phyloP scores from a whole-genome alignment of 1,140 invertebrate genomes.

The Halesus radiatus region DNA sequence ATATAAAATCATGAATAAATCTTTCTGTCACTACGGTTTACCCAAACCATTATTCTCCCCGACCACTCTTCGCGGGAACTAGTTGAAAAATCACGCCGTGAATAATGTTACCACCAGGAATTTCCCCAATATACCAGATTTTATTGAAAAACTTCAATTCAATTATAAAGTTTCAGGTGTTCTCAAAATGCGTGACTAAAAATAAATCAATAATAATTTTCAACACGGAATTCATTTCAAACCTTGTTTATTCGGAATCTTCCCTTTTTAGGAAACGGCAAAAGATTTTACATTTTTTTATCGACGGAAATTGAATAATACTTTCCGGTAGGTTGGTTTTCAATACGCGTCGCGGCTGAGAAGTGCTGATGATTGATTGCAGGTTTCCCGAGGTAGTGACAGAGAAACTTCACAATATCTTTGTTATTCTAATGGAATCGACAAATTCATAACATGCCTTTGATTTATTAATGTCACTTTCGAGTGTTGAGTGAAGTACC shows the following conservation, averaged over 20 bases:
- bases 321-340: background rate
- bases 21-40: constrained; percentile 40
- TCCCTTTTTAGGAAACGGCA: too few relatives aligned
- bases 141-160: background rate
- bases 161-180: constrained; percentile 8
- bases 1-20: constrained; percentile 52
- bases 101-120: background rate
- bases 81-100: constrained; percentile 15
- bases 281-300: too few relatives aligned
- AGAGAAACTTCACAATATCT: constrained; percentile 18
- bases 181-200: background rate
- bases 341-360: constrained; percentile 1
- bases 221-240: too few relatives aligned
- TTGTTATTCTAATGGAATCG: constrained; percentile 28
- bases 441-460: constrained; percentile 23
- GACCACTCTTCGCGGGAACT: constrained; percentile 4
- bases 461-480: constrained; percentile 1
- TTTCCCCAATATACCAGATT: constrained; percentile 1
- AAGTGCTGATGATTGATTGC: constrained; percentile 21
- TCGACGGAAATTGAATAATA: too few relatives aligned
- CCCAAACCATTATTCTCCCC: constrained; percentile 19
- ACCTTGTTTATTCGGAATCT: too few relatives aligned
- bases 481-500: background rate
- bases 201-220: too few relatives aligned
- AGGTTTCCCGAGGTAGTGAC: background rate